Base-by-base conservation (phyloP, 2,888 invertebrate genomes). In the Netelia inedita region DNA sequence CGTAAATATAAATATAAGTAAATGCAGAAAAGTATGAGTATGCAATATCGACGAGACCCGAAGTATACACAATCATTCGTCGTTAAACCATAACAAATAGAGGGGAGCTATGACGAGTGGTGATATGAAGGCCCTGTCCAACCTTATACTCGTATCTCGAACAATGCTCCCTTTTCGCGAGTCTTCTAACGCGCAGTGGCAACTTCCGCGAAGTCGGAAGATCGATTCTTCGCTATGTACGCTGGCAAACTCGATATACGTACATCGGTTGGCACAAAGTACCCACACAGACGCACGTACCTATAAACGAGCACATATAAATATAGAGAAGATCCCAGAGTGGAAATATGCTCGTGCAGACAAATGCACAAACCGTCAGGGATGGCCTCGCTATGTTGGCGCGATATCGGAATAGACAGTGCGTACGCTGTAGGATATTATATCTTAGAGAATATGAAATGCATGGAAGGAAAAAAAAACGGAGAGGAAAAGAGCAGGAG, bases 161-260 rank as follows among this genome's bases (percentile, higher is more conserved):
- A 84, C 84, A 81, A 81, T 59, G 81, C 81, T 81, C 57, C 74
- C 85, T 82, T 82, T 78, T 85, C 74, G 46, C 41, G 69, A 72
- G 69, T 71, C 43, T 57, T 55, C 65, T 28, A 5, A 55, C 46
- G 41, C n/a, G 19, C 61, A 23, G 35, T 46, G 65, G 68, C 11
- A 81, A 65, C 71, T 74, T 50, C 74, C 43, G 28, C 5, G 74
- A 76, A 66, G 65, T 66, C 41, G 72, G 43, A 76, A 80, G 76
- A 84, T 80, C 68, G 80, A 84, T 84, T 75, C 59, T 61, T 14
- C 71, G 35, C 41, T 19, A 61, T 69, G 78, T 69, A 61, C 19
- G n/a, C 35, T 21, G n/a, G 21, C 16, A 59, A 61, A 46, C 8
- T 21, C 46, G 11, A 16, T 23, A 23, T 23, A 61, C 1, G 11